A percentile compares a stretch with the other conserved stretches of the same genome.
phyloP scores from a whole-genome alignment of 2,113 vertebrate genomes.

The Emydura subglobosa region DNA sequence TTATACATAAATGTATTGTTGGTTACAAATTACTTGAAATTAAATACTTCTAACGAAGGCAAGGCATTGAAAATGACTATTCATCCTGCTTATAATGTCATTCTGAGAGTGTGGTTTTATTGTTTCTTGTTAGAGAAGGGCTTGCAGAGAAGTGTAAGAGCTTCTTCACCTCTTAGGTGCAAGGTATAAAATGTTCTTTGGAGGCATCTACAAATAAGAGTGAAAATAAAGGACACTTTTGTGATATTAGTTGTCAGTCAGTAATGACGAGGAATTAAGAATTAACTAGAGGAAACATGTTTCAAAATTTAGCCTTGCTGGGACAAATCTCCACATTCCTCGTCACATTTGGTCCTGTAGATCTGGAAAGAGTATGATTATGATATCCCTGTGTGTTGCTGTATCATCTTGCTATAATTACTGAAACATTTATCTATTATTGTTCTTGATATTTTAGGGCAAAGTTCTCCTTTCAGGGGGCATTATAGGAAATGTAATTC shows the following conservation, averaged over 20 bases:
- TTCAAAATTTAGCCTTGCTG: neutral
- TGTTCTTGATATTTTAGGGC: neutral
- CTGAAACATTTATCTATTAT: neutral
- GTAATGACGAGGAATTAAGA: neutral
- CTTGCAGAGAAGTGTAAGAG: neutral
- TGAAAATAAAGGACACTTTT: neutral
- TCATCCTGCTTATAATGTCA: neutral
- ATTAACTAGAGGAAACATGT: neutral
- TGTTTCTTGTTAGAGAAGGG: neutral
- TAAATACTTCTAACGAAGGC: slow-evolving; percentile 16
- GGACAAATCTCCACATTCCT: neutral
- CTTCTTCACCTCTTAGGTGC: neutral
- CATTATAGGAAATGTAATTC: neutral
- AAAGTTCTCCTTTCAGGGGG: neutral
- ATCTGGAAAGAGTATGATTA: neutral
- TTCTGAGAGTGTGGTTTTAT: neutral
- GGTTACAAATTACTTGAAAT: neutral
- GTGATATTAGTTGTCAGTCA: neutral
- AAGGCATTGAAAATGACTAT: neutral
- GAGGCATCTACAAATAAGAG: neutral
- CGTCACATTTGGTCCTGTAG: neutral
- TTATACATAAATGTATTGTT: neutral
- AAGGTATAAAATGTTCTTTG: neutral
- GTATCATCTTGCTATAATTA: neutral
- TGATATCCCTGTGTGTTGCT: neutral